Base-by-base conservation (phyloP, 2,797 vertebrate species). In the Phrynocephalus vlangalii region DNA sequence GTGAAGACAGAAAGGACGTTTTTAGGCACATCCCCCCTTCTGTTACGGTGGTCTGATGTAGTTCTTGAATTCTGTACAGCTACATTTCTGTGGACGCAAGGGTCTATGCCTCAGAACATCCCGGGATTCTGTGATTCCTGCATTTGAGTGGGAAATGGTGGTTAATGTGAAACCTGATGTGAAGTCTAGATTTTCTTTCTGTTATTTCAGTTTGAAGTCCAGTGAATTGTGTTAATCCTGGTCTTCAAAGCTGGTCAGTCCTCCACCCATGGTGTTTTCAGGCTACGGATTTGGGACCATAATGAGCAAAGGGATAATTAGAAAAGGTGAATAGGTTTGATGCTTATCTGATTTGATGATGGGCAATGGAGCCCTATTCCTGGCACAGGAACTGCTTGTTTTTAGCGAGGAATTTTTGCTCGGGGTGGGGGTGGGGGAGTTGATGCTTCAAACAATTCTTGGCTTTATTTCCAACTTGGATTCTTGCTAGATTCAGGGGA, bases 361-460 rank as follows among this genome's bases (percentile, higher is more conserved):
- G 67, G 63, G 87, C 82, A 91, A 85, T 0, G 22, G 71, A 86
- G 78, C 67, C 87, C 76, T 52, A 30, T 67, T 30, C 88, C 71
- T 87, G 81, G 83, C 90, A 90, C 79, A 91, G 91, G 24, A 92
- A 72, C 85, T 83, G 38, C 83, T 87, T n/a, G 78, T 52, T 91
- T 1, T 84, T 72, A 87, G 91, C 72, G 81, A 86, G 79, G 89
- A 88, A 77, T 93, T 89, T 73, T 1, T 6, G 15, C 60, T 86
- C 52, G 10, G 15, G 38, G 38, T 44, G 38, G 10, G 15, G 38
- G 38, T 44, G 38, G 38, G 38, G 88, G 68, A 87, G 48, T 81
- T 90, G 83, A 84, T 87, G 88, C 79, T 60, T 86, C 83, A 73
- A 87, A 71, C 38, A 16, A 5, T 84, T 82, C n/a, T 79, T 50